phyloP scores from a whole-genome alignment of 2,797 vertebrate genomes.

The Poliocrania exsul region DNA sequence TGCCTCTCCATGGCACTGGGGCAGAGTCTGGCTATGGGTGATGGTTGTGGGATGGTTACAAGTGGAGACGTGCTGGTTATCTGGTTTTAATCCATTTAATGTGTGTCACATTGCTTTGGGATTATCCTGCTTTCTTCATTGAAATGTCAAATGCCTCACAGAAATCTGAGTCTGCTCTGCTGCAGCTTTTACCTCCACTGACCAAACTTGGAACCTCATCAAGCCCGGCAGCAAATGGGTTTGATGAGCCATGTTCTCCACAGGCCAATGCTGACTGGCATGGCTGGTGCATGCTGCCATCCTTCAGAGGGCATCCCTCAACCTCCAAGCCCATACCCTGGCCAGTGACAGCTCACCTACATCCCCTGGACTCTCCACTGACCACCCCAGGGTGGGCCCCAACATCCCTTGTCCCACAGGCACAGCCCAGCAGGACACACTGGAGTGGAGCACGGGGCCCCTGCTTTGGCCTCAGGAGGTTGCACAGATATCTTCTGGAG shows the following conservation, averaged over 20 bases:
- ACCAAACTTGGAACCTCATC: slow-evolving; percentile 19
- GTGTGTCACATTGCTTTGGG: background rate
- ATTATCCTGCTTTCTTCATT: background rate
- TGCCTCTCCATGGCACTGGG: background rate
- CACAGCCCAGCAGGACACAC: background rate
- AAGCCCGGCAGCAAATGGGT: background rate
- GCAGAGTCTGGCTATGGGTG: background rate
- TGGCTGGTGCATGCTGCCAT: background rate
- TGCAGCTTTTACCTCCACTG: background rate
- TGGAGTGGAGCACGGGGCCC: background rate
- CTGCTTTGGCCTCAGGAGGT: background rate
- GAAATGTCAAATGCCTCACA: slow-evolving; percentile 56
- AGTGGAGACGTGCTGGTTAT: background rate
- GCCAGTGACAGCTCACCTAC: accelerated
- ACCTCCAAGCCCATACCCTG: background rate
- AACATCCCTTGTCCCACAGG: background rate
- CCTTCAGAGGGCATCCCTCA: background rate
- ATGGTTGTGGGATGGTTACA: background rate
- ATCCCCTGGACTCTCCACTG: background rate
- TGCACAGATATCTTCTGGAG: background rate
- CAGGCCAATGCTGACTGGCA: background rate
- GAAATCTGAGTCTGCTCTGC: background rate
- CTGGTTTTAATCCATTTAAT: background rate
- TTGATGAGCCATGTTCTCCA: background rate
- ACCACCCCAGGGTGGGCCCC: background rate